phyloP scores from a whole-genome alignment of 2,797 vertebrate genomes.

The Catharus ustulatus region DNA sequence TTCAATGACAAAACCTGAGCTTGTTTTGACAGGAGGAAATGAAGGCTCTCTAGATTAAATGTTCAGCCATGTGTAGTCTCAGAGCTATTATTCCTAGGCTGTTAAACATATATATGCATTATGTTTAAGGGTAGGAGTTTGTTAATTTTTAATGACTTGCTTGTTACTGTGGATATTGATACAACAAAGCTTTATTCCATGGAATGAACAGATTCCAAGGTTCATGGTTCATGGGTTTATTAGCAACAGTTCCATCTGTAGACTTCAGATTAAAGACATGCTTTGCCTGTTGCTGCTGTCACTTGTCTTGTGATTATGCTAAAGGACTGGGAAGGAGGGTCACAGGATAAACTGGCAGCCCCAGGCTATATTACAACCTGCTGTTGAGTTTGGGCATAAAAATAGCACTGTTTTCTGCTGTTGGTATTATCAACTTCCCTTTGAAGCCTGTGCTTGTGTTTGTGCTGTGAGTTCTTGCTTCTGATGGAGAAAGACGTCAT shows the following conservation, averaged over 20 bases:
- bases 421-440: neutral
- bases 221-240: neutral
- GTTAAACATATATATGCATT: neutral
- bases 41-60: neutral
- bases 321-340: neutral
- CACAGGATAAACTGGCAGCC: neutral
- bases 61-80: neutral
- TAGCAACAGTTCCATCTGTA: neutral
- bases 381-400: neutral
- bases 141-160: neutral
- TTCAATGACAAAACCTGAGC: neutral
- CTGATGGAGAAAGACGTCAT: neutral
- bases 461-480: neutral
- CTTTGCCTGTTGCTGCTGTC: neutral
- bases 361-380: rapidly evolving
- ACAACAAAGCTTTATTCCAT: neutral
- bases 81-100: neutral
- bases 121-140: neutral
- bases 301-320: neutral
- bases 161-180: neutral
- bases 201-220: neutral
- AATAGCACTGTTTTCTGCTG: neutral
- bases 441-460: neutral
- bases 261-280: neutral
- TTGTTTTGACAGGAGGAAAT: neutral